These are phyloP conservation scores for Drosophila nasuta DNA, from an alignment of 1,140 invertebrate species.

Conservation along the genomic window DNA sequence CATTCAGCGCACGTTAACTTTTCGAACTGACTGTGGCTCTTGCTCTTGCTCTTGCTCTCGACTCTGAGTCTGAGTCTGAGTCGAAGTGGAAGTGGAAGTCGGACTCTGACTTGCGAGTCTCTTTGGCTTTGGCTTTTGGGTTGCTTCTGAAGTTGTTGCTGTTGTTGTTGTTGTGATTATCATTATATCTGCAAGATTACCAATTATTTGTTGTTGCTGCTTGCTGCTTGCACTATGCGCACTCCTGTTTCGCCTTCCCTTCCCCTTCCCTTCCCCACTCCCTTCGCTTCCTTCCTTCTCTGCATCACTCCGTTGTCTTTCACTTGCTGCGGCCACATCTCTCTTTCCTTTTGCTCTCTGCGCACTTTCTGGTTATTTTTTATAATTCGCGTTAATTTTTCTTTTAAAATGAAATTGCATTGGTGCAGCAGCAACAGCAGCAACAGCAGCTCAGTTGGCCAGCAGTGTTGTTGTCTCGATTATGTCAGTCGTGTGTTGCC, in stretches of 20 bases:
- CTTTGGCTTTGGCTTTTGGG: background rate
- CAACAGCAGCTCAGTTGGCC: constrained; percentile 51
- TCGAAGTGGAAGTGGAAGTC: too few species aligned
- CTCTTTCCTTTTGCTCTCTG: constrained; percentile 23
- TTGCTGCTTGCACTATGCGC: constrained; percentile 48
- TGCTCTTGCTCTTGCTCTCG: background rate
- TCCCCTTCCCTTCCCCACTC: background rate
- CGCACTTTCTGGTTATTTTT: constrained; percentile 72
- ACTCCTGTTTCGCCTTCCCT: constrained; percentile 43
- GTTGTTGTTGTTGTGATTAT: constrained; percentile 75
- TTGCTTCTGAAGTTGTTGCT: constrained; percentile 44
- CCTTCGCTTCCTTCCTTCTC: background rate
- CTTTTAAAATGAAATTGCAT: constrained; percentile 80
- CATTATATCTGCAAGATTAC: constrained; percentile 81
- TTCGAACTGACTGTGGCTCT: constrained; percentile 42
- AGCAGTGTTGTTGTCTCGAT: constrained; percentile 73
- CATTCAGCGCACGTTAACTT: constrained; percentile 76
- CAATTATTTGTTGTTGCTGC: constrained; percentile 74
- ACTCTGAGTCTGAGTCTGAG: constrained; percentile 4
- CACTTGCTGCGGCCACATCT: background rate
- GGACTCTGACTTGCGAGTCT: background rate
- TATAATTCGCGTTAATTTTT: constrained; percentile 83
- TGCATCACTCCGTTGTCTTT: background rate
- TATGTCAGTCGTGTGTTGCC: constrained; percentile 79
- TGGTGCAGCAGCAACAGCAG: constrained; percentile 43